Evolutionary conservation across 2,113 vertebrate species (phyloP), one percentile per base, ranked within the genome.

Genomic region (Percina caprodes): DNA sequence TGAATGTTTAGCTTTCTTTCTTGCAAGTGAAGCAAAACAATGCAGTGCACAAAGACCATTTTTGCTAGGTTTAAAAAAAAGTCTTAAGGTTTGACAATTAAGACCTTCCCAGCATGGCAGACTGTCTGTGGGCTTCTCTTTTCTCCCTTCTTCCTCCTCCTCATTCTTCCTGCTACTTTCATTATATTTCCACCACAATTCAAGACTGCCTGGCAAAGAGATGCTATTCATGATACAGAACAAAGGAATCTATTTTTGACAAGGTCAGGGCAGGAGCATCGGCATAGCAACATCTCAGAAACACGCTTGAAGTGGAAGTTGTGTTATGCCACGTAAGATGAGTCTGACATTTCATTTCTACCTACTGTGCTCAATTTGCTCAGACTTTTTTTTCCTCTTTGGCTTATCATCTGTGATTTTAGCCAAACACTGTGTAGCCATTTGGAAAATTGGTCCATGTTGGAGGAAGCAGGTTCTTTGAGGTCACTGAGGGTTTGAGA

Each of bases 171-270:
- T n/a, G 6, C 19, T 56, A 12, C 59, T 67, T 70, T 35, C 10
- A n/a, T 79, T 70, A 55, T 63, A 35, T 83, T 74, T 84, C 52
- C 24, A 72, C 51, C 30, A 46, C n/a, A 65, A 66, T 76, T 73
- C 60, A 42, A 71, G 6, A 58, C 52, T n/a, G 21, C 33, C 30
- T 60, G 21, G 46, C 19, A 54, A 63, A 71, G 9, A 77, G 59
- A 84, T 68, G 69, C 58, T 77, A 62, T 90, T 84, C 79, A 78
- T 56, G 39, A 51, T 55, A 26, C 51, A 7, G 42, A 61, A 86
- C 72, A 89, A 88, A 82, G 49, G n/a, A 69, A 75, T 73, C 42
- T 76, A 66, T 84, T 86, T 46, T 49, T 63, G 16, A 71, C 72
- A 39, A 51, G 74, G 74, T 86, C 85, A 80, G 11, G 48, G 45